Percentiles rank a stretch among this genome's conserved stretches.
Conservation (phyloP, 2,797 vertebrate species). For the Passerculus sandwichensis region DNA sequence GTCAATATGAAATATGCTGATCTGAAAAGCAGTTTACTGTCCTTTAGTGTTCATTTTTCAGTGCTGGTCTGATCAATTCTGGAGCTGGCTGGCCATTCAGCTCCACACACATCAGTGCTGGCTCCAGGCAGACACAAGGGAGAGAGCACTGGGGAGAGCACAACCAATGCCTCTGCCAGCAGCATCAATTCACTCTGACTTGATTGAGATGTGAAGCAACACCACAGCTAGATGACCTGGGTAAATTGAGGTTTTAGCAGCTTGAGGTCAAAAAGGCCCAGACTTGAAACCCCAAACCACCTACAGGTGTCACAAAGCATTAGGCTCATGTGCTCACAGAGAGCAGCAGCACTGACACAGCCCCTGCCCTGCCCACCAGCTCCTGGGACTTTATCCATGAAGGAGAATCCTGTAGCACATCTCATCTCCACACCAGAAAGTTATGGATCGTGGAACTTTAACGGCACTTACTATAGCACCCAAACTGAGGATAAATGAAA, state of each 20-base stretch:
- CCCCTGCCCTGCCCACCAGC: not conserved
- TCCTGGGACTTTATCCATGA: not conserved
- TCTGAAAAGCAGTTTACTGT: not conserved
- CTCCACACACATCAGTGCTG: not conserved
- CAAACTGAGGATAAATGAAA: not conserved
- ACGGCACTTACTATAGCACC: not conserved
- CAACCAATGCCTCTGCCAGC: not conserved
- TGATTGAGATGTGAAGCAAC: conserved; percentile 24
- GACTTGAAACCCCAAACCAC: conserved; percentile 22
- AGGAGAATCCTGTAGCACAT: not conserved
- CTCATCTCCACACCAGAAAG: not conserved
- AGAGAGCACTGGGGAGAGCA: not conserved
- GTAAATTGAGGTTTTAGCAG: conserved; percentile 38
- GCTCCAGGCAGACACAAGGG: not conserved
- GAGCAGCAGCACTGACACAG: not conserved
- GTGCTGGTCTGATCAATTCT: not conserved
- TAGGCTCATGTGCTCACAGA: not conserved
- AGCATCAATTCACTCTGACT: not conserved
- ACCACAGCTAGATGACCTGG: not conserved
- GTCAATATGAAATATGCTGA: not conserved
- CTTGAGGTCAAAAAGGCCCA: conserved; percentile 22
- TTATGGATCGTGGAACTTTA: not conserved
- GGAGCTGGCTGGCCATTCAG: not conserved
- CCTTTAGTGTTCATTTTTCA: not conserved
- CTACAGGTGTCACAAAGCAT: conserved; percentile 30